These are phyloP conservation scores for Caenorhabditis afra DNA, from an alignment of 2,888 invertebrate genomes.

Conservation along the genomic window DNA sequence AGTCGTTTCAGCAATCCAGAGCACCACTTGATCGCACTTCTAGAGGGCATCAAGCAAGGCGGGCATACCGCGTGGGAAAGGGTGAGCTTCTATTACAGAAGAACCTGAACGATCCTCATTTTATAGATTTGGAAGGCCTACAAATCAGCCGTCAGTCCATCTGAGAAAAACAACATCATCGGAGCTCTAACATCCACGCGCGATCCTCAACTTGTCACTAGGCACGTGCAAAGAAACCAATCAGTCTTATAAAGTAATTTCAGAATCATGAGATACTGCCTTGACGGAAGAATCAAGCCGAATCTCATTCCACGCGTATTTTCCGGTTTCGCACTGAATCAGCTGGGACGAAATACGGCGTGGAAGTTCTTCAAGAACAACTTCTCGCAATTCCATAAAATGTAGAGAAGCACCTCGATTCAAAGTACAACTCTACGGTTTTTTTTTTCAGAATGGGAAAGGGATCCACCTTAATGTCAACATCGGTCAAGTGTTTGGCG, in stretches of 20 bases:
- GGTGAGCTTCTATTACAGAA: no score
- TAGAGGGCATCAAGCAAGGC: constrained; percentile 71
- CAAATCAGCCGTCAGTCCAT: constrained; percentile 55
- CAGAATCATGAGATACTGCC: constrained; percentile 65
- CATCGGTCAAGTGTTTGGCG: constrained; percentile 63
- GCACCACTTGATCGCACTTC: constrained; percentile 66
- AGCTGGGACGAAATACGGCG: constrained; percentile 57
- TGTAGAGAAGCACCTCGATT: constrained; percentile 37
- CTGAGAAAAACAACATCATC: constrained; percentile 66
- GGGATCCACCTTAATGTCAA: constrained; percentile 63
- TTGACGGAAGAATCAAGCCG: constrained; percentile 67
- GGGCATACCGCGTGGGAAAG: constrained; percentile 68
- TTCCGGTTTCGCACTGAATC: constrained; percentile 48
- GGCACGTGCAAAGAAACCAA: neutral
- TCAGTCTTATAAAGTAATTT: no score
- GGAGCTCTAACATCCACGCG: constrained; percentile 66
- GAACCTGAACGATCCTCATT: neutral
- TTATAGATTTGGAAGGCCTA: constrained; percentile 47
- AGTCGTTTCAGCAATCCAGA: constrained; percentile 59
- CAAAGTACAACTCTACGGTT: neutral
- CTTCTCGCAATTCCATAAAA: constrained; percentile 60
- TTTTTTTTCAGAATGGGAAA: constrained; percentile 64
- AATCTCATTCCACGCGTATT: constrained; percentile 68
- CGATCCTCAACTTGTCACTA: constrained; percentile 55
- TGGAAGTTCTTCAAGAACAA: constrained; percentile 71